Percentiles rank a stretch among this genome's conserved stretches.
Conservation (phyloP, 2,888 invertebrate species). For the Leptinotarsa juncta region DNA sequence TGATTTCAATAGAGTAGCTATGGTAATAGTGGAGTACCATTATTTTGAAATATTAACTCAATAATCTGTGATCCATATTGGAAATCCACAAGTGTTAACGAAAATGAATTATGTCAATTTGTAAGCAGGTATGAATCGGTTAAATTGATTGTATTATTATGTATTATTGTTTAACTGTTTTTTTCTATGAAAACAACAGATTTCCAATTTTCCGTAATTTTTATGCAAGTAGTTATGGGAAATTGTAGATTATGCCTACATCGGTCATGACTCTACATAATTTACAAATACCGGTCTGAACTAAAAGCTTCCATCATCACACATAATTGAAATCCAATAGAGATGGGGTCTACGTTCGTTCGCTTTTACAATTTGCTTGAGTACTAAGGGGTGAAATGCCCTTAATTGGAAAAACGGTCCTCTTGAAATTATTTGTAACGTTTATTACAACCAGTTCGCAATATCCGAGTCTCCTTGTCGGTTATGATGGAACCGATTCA, state of each 20-base stretch:
- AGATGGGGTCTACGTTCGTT: conserved; percentile 55
- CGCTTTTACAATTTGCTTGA: conserved; percentile 61
- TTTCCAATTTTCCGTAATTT: neutral
- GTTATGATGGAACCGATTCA: conserved; percentile 28
- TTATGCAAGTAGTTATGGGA: neutral
- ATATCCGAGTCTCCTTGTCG: conserved; percentile 31
- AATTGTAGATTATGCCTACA: neutral
- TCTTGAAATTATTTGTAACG: conserved; percentile 55
- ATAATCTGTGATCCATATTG: too few species aligned
- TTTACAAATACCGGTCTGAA: conserved; percentile 19
- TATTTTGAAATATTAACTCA: too few species aligned
- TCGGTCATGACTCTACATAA: conserved; percentile 13
- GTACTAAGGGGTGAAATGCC: conserved; percentile 57
- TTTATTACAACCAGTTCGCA: conserved; percentile 33
- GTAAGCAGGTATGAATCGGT: too few species aligned
- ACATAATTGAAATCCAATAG: conserved; percentile 61
- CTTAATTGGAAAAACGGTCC: conserved; percentile 61
- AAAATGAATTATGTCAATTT: too few species aligned
- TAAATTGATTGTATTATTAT: too few species aligned
- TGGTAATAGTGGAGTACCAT: too few species aligned
- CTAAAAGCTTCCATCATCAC: conserved; percentile 51
- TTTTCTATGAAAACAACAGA: neutral
- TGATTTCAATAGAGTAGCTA: too few species aligned
- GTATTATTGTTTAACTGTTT: neutral
- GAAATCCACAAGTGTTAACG: too few species aligned